These are phyloP conservation scores for Halcyon senegalensis DNA, from an alignment of 2,113 vertebrate species.

Conservation along the genomic window DNA sequence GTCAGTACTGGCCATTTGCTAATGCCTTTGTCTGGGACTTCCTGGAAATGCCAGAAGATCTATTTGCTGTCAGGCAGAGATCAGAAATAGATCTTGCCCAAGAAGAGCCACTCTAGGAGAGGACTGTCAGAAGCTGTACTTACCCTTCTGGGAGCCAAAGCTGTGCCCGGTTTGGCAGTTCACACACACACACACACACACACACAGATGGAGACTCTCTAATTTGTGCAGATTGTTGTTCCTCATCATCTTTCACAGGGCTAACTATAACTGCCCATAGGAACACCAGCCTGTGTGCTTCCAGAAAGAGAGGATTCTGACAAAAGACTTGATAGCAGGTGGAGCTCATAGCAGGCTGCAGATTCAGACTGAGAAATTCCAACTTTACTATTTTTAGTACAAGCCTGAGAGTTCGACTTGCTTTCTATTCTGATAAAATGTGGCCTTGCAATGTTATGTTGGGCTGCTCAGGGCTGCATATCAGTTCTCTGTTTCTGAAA, in stretches of 20 bases:
- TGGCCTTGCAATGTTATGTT: neutral
- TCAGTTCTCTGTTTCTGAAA: neutral
- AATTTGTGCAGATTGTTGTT: neutral
- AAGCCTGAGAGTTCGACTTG: neutral
- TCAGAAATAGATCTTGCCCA: slow-evolving; percentile 45
- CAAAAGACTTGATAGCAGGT: neutral
- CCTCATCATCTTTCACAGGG: neutral
- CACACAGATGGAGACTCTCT: neutral
- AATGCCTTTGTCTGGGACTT: slow-evolving; percentile 3
- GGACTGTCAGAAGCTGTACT: neutral
- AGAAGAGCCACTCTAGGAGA: neutral
- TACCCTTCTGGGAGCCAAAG: neutral
- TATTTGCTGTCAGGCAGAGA: slow-evolving; percentile 14
- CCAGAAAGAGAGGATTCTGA: neutral
- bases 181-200: neutral
- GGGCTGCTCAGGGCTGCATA: neutral
- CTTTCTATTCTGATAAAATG: neutral
- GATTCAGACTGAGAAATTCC: slow-evolving; percentile 21
- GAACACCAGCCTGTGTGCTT: neutral
- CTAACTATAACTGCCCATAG: neutral
- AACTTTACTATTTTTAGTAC: slow-evolving; percentile 28
- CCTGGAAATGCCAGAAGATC: slow-evolving; percentile 18
- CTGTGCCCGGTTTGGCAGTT: slow-evolving; percentile 9
- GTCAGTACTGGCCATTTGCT: neutral
- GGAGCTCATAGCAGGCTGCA: neutral